Base-by-base conservation (phyloP, 1,140 invertebrate species). In the Magallana angulata region DNA sequence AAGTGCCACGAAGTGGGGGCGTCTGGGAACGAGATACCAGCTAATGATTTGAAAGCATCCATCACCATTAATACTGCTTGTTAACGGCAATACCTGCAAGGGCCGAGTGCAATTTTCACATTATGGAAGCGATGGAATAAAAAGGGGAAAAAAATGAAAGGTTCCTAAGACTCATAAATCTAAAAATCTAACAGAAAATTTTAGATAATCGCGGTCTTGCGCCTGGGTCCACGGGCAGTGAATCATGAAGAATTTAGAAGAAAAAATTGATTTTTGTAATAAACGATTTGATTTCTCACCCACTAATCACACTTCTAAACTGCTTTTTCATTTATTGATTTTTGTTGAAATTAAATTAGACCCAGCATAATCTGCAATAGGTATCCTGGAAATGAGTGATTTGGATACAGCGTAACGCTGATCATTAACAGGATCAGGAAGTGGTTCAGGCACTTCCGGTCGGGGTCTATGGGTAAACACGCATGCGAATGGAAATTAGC, bases 201-300 rank as follows among this genome's bases (percentile, higher is more conserved):
- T 16, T 6, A n/a, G 60, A n/a, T 16, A 64, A 11, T 36, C 18
- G 2, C 14, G 24, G 36, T 76, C 68, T 71, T 71, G 36, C 24
- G 68, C 30, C 24, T 76, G 24, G 30, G 9, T 30, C 68, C 68
- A 36, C 8, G 9, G 68, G 68, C 68, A 76, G 36, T 30, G 68
- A 76, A 30, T 76, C 68, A 18, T 76, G 24, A 76, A 76, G 68
- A 76, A 76, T 76, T 76, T 30, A 76, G 68, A 36, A 24, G 18
- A 76, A 30, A 48, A 30, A 36, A 76, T 76, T 76, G 68, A 76
- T 76, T 76, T 76, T 76, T 11, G 36, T 24, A 24, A 76, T 76
- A 76, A 30, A 30, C 24, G 68, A 76, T 76, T 76, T 76, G 68
- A 76, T 30, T 36, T 76, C 36, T 76, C 68, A 7, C 68, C 68